A percentile compares a stretch with the other conserved stretches of the same genome.
These are phyloP conservation scores for Drosophila kohkoa DNA, from an alignment of 1,140 invertebrate genomes.

Conservation along the genomic window DNA sequence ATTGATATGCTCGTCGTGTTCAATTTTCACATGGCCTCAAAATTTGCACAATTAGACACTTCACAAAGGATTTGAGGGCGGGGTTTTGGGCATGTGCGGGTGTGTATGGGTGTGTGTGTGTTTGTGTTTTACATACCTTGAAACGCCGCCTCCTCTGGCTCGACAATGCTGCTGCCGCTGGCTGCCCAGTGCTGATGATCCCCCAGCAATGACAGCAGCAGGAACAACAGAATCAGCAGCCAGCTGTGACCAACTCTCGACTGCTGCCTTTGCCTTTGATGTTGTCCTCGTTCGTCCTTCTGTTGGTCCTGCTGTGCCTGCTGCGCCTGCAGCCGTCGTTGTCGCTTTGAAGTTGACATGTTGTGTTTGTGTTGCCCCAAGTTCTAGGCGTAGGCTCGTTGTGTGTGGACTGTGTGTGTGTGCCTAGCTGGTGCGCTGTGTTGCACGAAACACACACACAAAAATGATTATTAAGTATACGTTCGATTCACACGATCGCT, in stretches of 20 bases:
- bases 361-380: constrained; percentile 28
- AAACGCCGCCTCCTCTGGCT: constrained; percentile 86
- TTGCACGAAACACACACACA: constrained; percentile 21
- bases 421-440: constrained; percentile 10
- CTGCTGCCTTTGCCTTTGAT: constrained; percentile 20
- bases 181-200: constrained; percentile 33
- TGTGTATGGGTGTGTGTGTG: not conserved
- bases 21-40: constrained; percentile 17
- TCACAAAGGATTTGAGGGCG: not conserved
- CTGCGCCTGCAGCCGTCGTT: constrained; percentile 11
- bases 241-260: constrained; percentile 9
- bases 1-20: constrained; percentile 63
- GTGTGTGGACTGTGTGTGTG: not conserved
- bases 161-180: constrained; percentile 55
- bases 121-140: constrained; percentile 85
- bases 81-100: not conserved
- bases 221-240: constrained; percentile 49
- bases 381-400: constrained; percentile 14
- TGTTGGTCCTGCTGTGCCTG: constrained; percentile 19
- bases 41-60: constrained; percentile 57
- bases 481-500: constrained; percentile 45
- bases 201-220: constrained; percentile 44
- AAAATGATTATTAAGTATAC: constrained; percentile 31
- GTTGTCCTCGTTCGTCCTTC: constrained; percentile 26
- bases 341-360: constrained; percentile 70